A percentile compares a stretch with the other conserved stretches of the same genome.
Conservation (phyloP, 2,113 vertebrate species). For the Cyanoderma ruficeps region DNA sequence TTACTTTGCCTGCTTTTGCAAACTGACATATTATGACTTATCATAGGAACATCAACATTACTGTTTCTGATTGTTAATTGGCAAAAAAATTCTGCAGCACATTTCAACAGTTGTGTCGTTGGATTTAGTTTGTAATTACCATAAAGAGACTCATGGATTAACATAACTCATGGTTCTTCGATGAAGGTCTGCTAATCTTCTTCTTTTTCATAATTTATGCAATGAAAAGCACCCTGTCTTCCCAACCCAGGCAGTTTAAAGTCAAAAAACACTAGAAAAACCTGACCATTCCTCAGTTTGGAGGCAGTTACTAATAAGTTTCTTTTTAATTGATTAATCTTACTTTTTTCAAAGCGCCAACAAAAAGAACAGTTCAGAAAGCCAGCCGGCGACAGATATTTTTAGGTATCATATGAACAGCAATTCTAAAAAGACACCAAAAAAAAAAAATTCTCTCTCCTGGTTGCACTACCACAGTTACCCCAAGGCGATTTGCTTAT, state of each 20-base stretch:
- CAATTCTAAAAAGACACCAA: background rate
- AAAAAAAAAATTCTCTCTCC: background rate
- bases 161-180: background rate
- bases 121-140: background rate
- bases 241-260: background rate
- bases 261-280: background rate
- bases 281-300: background rate
- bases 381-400: background rate
- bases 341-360: background rate
- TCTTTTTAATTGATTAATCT: background rate
- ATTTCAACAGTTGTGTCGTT: background rate
- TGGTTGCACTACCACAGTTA: background rate
- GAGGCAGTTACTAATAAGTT: background rate
- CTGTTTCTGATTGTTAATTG: background rate
- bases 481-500: background rate
- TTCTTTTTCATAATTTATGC: background rate
- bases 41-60: background rate
- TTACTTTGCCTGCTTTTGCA: background rate
- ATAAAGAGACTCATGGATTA: background rate
- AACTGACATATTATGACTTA: background rate
- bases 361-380: background rate
- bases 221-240: background rate
- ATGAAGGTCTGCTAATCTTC: background rate
- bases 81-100: background rate
- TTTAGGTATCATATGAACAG: background rate